phyloP scores from a whole-genome alignment of 2,113 vertebrate species.

The Scomber japonicus region DNA sequence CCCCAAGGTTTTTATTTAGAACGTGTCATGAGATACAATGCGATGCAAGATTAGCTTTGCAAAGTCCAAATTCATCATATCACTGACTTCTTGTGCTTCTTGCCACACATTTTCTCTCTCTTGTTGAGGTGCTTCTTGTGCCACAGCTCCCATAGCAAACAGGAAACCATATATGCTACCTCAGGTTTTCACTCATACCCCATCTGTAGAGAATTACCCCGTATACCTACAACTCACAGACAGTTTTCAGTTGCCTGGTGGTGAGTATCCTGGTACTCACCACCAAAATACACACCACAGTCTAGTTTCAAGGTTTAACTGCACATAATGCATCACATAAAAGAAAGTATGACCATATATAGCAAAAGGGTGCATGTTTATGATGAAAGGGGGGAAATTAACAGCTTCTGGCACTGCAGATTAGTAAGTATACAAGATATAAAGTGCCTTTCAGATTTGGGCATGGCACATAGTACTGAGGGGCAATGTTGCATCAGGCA shows the following conservation, averaged over 20 bases:
- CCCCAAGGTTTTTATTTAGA: conserved; percentile 11
- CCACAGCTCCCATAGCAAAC: conserved; percentile 38
- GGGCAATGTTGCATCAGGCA: conserved; percentile 21
- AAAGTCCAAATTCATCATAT: conserved; percentile 34
- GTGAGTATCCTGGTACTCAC: conserved; percentile 21
- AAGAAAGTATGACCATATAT: not conserved
- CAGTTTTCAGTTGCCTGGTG: conserved; percentile 22
- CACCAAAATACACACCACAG: conserved; percentile 27
- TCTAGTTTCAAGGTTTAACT: conserved; percentile 23
- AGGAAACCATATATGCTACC: conserved; percentile 41
- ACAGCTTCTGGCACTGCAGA: not conserved
- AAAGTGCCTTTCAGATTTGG: conserved; percentile 38
- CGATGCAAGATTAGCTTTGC: conserved; percentile 32
- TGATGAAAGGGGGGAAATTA: conserved; percentile 9
- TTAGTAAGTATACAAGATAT: not conserved
- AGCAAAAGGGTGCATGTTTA: conserved; percentile 3
- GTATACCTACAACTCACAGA: conserved; percentile 42
- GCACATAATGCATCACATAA: not conserved
- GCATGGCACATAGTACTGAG: conserved; percentile 5
- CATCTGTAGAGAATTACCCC: conserved; percentile 36
- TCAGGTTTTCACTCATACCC: conserved; percentile 1
- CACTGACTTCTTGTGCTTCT: conserved; percentile 32
- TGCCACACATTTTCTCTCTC: not conserved
- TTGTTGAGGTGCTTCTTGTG: not conserved
- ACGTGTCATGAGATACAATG: conserved; percentile 37